These are phyloP conservation scores for Myopa tessellatipennis DNA, from an alignment of 2,888 invertebrate species.

Conservation along the genomic window DNA sequence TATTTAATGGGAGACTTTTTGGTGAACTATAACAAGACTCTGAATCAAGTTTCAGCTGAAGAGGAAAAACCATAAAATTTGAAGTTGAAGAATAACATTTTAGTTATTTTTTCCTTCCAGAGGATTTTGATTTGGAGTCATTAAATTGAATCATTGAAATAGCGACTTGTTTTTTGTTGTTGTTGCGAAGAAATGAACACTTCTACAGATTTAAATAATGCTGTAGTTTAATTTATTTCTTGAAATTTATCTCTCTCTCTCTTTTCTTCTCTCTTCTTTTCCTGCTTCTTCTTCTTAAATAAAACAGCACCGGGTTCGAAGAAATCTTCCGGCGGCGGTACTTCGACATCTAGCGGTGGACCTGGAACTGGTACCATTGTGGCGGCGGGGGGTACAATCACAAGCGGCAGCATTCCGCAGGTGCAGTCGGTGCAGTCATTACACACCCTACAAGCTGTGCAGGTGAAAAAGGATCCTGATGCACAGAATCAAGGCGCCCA, in stretches of 20 bases:
- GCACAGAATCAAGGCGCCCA: constrained; percentile 56
- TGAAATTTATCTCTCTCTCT: neutral
- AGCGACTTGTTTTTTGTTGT: no score
- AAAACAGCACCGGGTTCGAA: constrained; percentile 56
- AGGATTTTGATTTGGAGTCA: no score
- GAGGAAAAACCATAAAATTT: no score
- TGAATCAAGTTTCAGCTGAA: no score
- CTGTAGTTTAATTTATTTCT: no score
- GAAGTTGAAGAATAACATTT: no score
- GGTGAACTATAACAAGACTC: no score
- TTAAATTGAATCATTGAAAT: no score
- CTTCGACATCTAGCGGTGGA: constrained; percentile 43
- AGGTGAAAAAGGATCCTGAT: constrained; percentile 68
- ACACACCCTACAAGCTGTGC: constrained; percentile 66
- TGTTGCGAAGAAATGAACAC: no score
- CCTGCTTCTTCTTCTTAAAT: neutral
- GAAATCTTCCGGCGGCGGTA: constrained; percentile 48
- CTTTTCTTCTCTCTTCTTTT: neutral
- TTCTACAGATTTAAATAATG: no score
- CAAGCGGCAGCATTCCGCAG: constrained; percentile 58
- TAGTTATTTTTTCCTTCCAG: no score
- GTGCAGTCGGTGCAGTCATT: constrained; percentile 67
- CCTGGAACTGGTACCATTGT: constrained; percentile 41
- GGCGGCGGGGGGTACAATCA: constrained; percentile 44
- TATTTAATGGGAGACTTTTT: no score